These are phyloP conservation scores for Pristionchus japonicus DNA, from an alignment of 2,888 invertebrate species.

Conservation along the genomic window DNA sequence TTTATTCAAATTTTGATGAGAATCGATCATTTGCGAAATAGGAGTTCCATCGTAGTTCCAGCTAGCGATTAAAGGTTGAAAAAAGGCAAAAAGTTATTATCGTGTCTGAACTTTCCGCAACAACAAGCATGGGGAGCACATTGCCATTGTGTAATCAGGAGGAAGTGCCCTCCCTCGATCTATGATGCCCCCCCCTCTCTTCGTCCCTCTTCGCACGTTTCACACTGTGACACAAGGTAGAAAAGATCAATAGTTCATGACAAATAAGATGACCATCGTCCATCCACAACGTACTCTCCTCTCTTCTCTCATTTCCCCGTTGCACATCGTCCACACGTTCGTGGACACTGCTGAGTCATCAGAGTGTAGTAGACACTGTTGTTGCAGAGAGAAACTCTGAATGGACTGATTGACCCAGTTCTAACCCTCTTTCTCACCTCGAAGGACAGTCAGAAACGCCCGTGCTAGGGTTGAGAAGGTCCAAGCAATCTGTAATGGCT, in stretches of 20 bases:
- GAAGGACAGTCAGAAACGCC: not conserved
- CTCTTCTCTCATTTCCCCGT: not conserved
- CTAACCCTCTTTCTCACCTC: not conserved
- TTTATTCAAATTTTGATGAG: not conserved
- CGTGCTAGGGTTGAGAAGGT: not conserved
- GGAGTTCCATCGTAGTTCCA: too few species aligned
- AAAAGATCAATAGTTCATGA: not conserved
- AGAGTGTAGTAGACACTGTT: not conserved
- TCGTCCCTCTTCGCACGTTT: not conserved
- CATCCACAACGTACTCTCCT: not conserved
- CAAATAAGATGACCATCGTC: not conserved
- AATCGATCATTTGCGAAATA: not conserved
- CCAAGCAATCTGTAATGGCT: not conserved
- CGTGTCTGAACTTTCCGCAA: not conserved
- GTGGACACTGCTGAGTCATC: conserved; percentile 5
- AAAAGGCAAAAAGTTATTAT: not conserved
- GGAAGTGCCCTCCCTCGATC: not conserved
- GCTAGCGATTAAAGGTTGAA: not conserved
- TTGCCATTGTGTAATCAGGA: not conserved
- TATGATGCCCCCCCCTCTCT: not conserved
- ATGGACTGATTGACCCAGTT: not conserved
- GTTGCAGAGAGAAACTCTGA: not conserved
- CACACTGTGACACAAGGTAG: not conserved
- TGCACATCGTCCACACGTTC: not conserved
- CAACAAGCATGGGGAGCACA: not conserved